Percentiles rank a stretch among this genome's conserved stretches.
phyloP scores from a whole-genome alignment of 2,113 vertebrate species.

The Oncorhynchus masou region DNA sequence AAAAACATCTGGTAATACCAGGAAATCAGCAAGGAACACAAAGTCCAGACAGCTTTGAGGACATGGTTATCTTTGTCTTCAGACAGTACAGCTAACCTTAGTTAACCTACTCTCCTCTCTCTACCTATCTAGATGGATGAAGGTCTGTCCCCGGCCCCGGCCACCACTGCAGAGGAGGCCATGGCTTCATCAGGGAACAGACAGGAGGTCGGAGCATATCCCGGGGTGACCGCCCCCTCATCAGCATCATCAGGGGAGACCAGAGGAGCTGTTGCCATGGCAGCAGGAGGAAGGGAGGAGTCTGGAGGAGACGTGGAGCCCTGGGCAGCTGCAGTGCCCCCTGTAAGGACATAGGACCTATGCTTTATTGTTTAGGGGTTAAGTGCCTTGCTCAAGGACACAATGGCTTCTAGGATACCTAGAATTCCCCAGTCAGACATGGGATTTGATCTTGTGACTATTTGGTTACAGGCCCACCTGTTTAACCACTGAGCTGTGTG shows the following conservation, averaged over 20 bases:
- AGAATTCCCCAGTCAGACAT: not conserved
- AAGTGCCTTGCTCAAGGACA: no score
- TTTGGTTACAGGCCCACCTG: not conserved
- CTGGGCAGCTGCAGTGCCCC: conserved; percentile 81
- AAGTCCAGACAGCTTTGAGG: no score
- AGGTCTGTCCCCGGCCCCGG: conserved; percentile 73
- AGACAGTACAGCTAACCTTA: not conserved
- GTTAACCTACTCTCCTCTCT: not conserved
- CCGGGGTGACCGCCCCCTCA: conserved; percentile 51
- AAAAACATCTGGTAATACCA: no score
- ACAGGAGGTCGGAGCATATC: conserved; percentile 44
- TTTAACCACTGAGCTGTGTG: not conserved
- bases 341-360: conserved; percentile 64
- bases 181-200: conserved; percentile 64
- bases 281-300: conserved; percentile 60
- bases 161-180: conserved; percentile 81
- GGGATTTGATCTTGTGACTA: not conserved
- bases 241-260: conserved; percentile 39
- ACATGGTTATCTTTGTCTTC: not conserved
- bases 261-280: conserved; percentile 24
- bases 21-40: no score
- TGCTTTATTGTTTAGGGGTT: no score
- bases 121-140: conserved; percentile 62
- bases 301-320: conserved; percentile 72
- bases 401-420: not conserved